Percentiles rank a stretch among this genome's conserved stretches.
Conservation (phyloP, 2,797 vertebrate species). For the Petrocephalus schoutedeni region DNA sequence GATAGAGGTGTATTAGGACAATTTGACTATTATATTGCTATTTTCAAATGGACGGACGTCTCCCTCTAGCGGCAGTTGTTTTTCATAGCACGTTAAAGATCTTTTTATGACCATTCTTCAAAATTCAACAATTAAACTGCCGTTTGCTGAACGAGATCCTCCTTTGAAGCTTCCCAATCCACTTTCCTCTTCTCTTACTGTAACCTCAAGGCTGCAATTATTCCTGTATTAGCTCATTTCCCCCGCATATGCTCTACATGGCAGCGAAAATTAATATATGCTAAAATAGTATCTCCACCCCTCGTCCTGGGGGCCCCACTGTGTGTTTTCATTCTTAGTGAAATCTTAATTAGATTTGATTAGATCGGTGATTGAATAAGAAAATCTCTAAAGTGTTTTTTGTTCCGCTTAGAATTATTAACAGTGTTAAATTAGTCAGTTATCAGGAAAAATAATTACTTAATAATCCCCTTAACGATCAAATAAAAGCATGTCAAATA, state of each 20-base stretch:
- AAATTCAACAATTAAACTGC: neutral
- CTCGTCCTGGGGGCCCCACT: neutral
- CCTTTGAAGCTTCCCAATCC: neutral
- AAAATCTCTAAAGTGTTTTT: conserved; percentile 3
- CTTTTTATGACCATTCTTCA: neutral
- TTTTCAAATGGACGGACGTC: neutral
- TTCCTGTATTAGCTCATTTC: neutral
- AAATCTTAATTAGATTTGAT: conserved; percentile 4
- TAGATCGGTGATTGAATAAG: neutral
- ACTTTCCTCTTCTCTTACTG: neutral
- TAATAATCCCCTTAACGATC: neutral
- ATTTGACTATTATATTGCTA: neutral
- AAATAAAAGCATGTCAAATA: neutral
- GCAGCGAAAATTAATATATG: neutral
- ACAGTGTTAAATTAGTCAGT: neutral
- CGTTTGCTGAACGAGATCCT: neutral
- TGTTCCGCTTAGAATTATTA: neutral
- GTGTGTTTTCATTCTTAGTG: neutral
- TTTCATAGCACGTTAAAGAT: neutral
- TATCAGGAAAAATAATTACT: neutral
- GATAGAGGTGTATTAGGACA: neutral
- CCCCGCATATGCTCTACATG: neutral
- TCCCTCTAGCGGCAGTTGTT: neutral
- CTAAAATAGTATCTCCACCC: neutral
- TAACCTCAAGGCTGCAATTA: neutral